Percentiles rank a stretch among this genome's conserved stretches.
Evolutionary conservation across 2,888 invertebrate species (phyloP).

Genomic region (Tryphoninae sp.): DNA sequence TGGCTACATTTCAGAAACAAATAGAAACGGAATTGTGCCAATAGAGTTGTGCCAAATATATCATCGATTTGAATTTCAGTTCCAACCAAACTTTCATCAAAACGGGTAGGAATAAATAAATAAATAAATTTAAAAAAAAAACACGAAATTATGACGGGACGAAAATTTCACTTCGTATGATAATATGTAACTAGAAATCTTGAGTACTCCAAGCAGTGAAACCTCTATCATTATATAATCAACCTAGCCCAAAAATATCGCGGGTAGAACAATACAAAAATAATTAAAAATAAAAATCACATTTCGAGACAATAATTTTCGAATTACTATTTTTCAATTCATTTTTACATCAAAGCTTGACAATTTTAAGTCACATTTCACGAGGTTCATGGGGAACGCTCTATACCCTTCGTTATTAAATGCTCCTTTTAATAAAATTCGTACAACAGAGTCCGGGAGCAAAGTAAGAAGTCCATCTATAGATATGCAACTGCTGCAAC

Average conservation of each 20-base stretch:
- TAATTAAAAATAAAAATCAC: background rate
- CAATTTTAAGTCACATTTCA: background rate
- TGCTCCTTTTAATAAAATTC: background rate
- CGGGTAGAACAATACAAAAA: background rate
- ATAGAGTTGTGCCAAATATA: too few relatives aligned
- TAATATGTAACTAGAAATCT: background rate
- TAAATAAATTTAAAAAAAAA: background rate
- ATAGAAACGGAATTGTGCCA: background rate
- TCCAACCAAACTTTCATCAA: too few relatives aligned
- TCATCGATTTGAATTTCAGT: too few relatives aligned
- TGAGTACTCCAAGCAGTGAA: background rate
- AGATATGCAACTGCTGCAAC: slow-evolving; percentile 11
- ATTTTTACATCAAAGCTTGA: background rate
- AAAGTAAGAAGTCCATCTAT: background rate
- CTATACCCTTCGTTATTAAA: background rate
- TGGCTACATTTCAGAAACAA: background rate
- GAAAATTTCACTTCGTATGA: background rate
- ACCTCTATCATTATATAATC: background rate
- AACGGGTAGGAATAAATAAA: too few relatives aligned
- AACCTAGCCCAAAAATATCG: background rate
- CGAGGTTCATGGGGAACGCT: background rate
- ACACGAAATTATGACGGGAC: background rate
- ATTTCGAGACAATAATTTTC: background rate
- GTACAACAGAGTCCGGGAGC: background rate
- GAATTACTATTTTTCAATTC: background rate